phyloP scores from a whole-genome alignment of 2,113 vertebrate genomes.

The Dipodomys ordii region DNA sequence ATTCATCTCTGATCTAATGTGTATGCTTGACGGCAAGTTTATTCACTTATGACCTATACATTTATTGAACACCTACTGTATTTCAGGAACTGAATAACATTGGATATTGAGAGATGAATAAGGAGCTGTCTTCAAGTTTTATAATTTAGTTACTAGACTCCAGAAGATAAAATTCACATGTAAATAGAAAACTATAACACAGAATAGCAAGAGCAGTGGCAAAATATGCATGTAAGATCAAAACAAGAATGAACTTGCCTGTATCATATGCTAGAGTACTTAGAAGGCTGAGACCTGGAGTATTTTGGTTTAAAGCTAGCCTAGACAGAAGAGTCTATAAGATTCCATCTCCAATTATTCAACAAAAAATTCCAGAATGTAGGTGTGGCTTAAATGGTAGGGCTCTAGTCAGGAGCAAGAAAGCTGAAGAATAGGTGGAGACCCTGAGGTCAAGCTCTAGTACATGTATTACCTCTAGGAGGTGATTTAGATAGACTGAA shows the following conservation, averaged over 20 bases:
- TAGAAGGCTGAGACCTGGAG: too few relatives aligned
- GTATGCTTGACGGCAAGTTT: not conserved
- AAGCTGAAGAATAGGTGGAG: too few relatives aligned
- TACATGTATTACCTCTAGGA: not conserved
- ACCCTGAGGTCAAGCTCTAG: too few relatives aligned
- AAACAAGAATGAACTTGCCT: not conserved
- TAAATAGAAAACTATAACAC: not conserved
- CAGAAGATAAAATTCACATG: conserved; percentile 17
- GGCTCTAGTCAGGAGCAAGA: too few relatives aligned
- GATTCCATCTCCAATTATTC: too few relatives aligned
- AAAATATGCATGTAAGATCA: not conserved
- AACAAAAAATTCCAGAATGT: too few relatives aligned
- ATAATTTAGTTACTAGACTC: conserved; percentile 18
- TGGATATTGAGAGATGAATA: not conserved
- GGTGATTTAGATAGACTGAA: not conserved
- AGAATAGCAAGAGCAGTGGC: not conserved
- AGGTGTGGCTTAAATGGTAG: too few relatives aligned
- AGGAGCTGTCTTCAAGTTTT: conserved; percentile 7
- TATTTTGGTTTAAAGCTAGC: too few relatives aligned
- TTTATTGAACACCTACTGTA: not conserved
- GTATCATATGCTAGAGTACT: too few relatives aligned
- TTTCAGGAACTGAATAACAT: conserved; percentile 33
- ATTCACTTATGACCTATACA: conserved; percentile 16
- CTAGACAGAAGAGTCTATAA: too few relatives aligned
- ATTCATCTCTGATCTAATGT: not conserved